Base-by-base conservation (phyloP, 2,888 invertebrate species). In the Noctua janthina region DNA sequence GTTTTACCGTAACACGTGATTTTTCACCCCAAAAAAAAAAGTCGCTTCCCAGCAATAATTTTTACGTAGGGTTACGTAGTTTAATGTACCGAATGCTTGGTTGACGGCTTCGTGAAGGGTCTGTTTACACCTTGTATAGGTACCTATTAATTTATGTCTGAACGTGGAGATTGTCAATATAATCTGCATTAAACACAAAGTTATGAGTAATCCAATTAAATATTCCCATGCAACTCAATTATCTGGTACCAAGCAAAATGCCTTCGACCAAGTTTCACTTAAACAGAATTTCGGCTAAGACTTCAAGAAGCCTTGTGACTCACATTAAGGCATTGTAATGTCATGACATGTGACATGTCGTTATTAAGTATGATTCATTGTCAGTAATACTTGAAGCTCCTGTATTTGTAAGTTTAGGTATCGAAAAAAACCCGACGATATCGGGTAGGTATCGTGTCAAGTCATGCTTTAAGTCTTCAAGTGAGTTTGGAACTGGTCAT, bases 361-460 rank as follows among this genome's bases (percentile, higher is more conserved):
- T 68, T 74, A 64, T 64, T 75, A 71, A 74, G 83, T 76, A 87
- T 91, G 91, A 91, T 78, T 91, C 91, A 91, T 85, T 84, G 66
- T 23, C n/a, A 69, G 62, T 78, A 43, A 54, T 75, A 81, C 69
- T 77, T 74, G 59, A 70, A 72, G 80, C 76, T 84, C 67, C 87
- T 73, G 73, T 81, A 79, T 74, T 59, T 67, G 29, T 69, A 29
- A 69, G 64, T 35, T 80, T 69, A 35, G 64, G 74, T 72, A 83
- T 71, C n/a, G 23, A 74, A 77, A 86, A 29, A 88, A 87, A 72
- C 68, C 78, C 39, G 39, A 49, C 67, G 46, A 11, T 68, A 74
- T 74, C 68, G 23, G 1, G 49, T 43, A n/a, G 54, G 7, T 62
- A 85, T 80, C 74, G 29, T 76, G 78, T 56, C 17, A 82, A 70